phyloP scores from a whole-genome alignment of 2,797 vertebrate species.

The Morelia viridis region DNA sequence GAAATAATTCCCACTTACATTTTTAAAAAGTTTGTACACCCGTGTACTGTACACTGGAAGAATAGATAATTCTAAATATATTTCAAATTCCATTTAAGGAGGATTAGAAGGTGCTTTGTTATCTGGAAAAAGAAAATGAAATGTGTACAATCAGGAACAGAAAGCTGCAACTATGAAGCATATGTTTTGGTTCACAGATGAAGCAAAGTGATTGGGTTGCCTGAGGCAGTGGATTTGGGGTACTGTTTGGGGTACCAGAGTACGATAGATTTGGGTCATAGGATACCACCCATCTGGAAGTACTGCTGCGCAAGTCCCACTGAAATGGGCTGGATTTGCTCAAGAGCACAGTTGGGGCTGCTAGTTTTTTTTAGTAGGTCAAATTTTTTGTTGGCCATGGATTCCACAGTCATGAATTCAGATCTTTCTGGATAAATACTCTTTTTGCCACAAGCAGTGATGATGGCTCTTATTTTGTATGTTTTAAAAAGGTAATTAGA shows the following conservation, averaged over 20 bases:
- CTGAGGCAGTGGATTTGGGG: not conserved
- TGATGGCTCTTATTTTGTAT: not conserved
- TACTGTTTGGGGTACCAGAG: not conserved
- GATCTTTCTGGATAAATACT: not conserved
- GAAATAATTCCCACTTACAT: constrained; percentile 50
- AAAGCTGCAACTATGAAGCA: constrained; percentile 8
- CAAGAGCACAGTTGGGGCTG: not conserved
- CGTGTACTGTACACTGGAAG: constrained; percentile 46
- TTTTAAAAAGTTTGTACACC: constrained; percentile 38
- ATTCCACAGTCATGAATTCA: not conserved
- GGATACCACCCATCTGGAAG: not conserved
- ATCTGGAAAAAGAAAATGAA: constrained; percentile 48
- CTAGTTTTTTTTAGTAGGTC: not conserved
- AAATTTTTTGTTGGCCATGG: not conserved
- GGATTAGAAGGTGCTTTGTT: constrained; percentile 38
- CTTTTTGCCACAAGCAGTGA: not conserved
- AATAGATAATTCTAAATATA: constrained; percentile 34
- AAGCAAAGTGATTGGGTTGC: not conserved
- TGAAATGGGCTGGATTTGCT: not conserved
- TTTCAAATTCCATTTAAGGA: constrained; percentile 35
- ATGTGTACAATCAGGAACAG: constrained; percentile 40
- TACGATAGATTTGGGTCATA: not conserved
- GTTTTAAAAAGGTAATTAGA: not conserved
- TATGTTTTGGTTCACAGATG: not conserved
- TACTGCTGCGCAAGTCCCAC: not conserved